Conservation (phyloP, 2,113 vertebrate species). For the Heteronetta atricapilla region DNA sequence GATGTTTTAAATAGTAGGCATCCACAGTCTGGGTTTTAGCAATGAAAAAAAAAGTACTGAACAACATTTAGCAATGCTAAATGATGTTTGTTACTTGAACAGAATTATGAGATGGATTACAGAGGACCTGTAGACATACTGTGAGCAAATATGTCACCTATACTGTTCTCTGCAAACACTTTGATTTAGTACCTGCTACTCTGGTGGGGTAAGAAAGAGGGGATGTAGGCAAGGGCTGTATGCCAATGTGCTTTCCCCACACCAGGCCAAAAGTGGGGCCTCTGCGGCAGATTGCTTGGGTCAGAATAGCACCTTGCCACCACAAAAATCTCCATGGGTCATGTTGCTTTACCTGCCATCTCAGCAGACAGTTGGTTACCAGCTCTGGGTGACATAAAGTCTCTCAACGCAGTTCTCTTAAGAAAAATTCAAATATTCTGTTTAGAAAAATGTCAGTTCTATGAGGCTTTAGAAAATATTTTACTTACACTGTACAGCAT, state of each 20-base stretch:
- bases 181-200: neutral
- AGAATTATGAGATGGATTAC: conserved; percentile 28
- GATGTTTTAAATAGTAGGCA: conserved; percentile 69
- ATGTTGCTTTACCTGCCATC: neutral
- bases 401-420: conserved; percentile 3
- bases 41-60: conserved; percentile 5
- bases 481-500: neutral
- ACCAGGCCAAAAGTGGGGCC: neutral
- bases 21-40: conserved; percentile 57
- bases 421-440: neutral
- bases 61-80: conserved; percentile 67
- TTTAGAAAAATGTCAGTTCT: conserved; percentile 31
- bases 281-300: neutral
- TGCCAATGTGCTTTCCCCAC: neutral
- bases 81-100: conserved; percentile 38
- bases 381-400: conserved; percentile 25
- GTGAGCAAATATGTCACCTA: conserved; percentile 13
- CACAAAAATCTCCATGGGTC: neutral
- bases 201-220: neutral
- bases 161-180: neutral
- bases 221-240: neutral
- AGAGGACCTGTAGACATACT: neutral
- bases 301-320: neutral
- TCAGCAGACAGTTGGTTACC: neutral
- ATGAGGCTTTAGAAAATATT: conserved; percentile 20